A percentile compares a stretch with the other conserved stretches of the same genome.
Conservation (phyloP, 2,113 vertebrate species). For the Corythaixoides concolor region DNA sequence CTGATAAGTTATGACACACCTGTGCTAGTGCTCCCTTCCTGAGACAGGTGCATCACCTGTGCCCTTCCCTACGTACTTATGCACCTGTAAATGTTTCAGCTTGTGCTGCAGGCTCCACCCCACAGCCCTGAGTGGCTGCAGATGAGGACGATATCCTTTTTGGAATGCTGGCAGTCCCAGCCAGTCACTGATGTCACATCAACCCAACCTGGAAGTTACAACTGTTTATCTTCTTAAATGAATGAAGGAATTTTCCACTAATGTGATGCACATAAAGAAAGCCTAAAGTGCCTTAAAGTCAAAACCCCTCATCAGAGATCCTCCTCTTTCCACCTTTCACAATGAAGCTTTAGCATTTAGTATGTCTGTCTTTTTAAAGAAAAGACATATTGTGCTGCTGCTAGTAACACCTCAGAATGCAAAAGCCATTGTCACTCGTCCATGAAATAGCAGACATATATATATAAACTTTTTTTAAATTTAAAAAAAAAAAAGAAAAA, state of each 20-base stretch:
- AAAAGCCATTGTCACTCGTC: background rate
- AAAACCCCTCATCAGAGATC: background rate
- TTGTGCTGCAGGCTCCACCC: slow-evolving; percentile 70
- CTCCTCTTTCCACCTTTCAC: background rate
- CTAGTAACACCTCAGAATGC: background rate
- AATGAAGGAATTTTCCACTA: slow-evolving; percentile 69
- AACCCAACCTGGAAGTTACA: slow-evolving; percentile 63
- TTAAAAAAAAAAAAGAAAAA: background rate
- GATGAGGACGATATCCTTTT: slow-evolving; percentile 68
- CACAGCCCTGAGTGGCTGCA: slow-evolving; percentile 72
- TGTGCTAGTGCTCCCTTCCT: slow-evolving; percentile 40
- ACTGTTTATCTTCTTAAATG: slow-evolving; percentile 65
- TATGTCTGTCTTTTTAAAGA: background rate
- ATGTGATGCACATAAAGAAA: slow-evolving; percentile 9
- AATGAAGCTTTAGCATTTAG: background rate
- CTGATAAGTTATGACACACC: slow-evolving; percentile 42
- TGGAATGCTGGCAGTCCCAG: slow-evolving; percentile 74
- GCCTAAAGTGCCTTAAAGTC: background rate
- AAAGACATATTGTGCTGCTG: background rate
- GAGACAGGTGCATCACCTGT: slow-evolving; percentile 74
- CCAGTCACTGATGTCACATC: slow-evolving; percentile 38
- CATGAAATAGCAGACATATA: background rate
- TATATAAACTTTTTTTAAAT: background rate
- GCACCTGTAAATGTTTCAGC: slow-evolving; percentile 71
- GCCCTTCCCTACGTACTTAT: slow-evolving; percentile 74